Percentiles rank a stretch among this genome's conserved stretches.
These are phyloP conservation scores for Mionectes olivaceus DNA, from an alignment of 2,797 vertebrate species.

Conservation along the genomic window DNA sequence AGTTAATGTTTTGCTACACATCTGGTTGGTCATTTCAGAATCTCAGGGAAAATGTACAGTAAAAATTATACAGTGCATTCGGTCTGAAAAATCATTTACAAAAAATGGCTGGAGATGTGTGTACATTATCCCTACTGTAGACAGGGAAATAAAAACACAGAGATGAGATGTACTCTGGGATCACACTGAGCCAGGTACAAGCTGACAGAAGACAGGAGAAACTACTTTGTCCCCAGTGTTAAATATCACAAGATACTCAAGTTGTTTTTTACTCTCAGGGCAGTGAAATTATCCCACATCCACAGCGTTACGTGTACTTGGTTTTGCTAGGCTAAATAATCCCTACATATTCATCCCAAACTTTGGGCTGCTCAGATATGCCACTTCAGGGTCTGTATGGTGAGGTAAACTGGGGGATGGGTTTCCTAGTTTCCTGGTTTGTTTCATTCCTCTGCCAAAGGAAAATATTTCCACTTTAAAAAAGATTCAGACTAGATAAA, in stretches of 20 bases:
- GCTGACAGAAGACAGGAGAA: neutral
- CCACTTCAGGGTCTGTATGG: rapidly evolving
- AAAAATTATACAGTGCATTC: neutral
- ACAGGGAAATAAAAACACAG: neutral
- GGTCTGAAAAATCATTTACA: neutral
- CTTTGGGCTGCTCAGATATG: neutral
- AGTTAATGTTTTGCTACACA: neutral
- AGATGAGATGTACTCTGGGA: neutral
- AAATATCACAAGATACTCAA: neutral
- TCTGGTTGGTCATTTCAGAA: neutral
- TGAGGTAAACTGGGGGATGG: neutral
- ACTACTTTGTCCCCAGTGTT: neutral
- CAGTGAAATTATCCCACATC: neutral
- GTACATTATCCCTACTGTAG: neutral
- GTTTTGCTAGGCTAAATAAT: neutral
- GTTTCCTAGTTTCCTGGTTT: neutral
- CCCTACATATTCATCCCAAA: neutral
- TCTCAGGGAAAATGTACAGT: neutral
- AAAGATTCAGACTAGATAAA: neutral
- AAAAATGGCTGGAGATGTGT: neutral
- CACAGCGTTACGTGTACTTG: rapidly evolving
- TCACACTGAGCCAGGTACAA: neutral
- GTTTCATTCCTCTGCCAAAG: neutral
- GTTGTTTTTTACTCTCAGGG: neutral
- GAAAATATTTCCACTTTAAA: neutral